phyloP scores from a whole-genome alignment of 2,113 vertebrate species.

The Garra rufa region DNA sequence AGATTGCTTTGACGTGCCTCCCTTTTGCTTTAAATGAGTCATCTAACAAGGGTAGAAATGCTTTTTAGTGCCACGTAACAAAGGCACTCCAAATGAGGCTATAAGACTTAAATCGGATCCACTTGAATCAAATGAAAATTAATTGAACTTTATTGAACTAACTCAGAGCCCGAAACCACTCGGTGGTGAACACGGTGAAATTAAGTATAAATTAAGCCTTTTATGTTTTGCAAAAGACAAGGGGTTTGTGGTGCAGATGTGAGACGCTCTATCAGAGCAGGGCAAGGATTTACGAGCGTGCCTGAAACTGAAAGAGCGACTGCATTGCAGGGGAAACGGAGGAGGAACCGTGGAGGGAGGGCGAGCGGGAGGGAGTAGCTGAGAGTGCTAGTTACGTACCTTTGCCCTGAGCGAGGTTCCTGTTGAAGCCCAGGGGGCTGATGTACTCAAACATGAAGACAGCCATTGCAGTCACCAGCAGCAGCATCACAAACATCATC shows the following conservation, averaged over 20 bases:
- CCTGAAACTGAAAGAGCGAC: background rate
- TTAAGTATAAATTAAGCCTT: background rate
- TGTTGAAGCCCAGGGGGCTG: constrained; percentile 97
- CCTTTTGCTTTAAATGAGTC: constrained; percentile 32
- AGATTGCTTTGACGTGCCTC: background rate
- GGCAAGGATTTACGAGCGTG: background rate
- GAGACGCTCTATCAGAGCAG: constrained; percentile 28
- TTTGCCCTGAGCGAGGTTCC: constrained; percentile 94
- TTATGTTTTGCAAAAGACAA: background rate
- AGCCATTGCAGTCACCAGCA: constrained; percentile 95
- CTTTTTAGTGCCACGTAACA: constrained; percentile 15
- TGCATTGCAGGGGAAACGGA: constrained; percentile 11
- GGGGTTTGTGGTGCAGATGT: background rate
- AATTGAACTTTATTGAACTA: background rate
- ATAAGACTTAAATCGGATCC: constrained; percentile 30
- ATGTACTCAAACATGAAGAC: constrained; percentile 99
- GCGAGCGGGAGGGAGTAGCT: background rate
- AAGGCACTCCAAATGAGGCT: constrained; percentile 5
- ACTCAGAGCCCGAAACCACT: background rate
- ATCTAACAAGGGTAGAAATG: constrained; percentile 1
- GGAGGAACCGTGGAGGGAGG: background rate
- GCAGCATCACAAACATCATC: constrained; percentile 99
- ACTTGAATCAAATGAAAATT: constrained; percentile 9
- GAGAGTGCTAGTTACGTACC: constrained; percentile 75
- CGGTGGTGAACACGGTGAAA: background rate